Percentiles rank a stretch among this genome's conserved stretches.
Conservation (phyloP, 2,113 vertebrate genomes). For the Callaeas wilsoni region DNA sequence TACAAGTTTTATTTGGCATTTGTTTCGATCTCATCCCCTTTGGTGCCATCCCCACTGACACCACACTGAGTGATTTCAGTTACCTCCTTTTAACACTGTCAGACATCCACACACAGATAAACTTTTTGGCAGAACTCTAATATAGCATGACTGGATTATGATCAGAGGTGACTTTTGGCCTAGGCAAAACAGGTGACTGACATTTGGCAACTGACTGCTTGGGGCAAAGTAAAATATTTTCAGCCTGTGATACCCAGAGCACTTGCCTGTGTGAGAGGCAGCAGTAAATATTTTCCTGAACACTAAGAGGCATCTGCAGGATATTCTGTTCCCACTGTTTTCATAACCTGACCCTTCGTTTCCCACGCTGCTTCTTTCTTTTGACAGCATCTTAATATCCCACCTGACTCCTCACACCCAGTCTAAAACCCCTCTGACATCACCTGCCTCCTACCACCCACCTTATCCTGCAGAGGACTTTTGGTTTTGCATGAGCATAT, state of each 20-base stretch:
- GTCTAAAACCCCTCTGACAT: background rate
- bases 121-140: background rate
- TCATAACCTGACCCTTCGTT: background rate
- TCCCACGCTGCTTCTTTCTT: background rate
- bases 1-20: background rate
- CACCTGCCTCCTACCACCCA: background rate
- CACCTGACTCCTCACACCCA: background rate
- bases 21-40: background rate
- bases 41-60: background rate
- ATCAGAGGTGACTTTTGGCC: background rate
- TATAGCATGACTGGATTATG: background rate
- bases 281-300: background rate
- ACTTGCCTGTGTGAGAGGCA: background rate
- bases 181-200: background rate
- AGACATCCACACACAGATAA: background rate
- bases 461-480: background rate
- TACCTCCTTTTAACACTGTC: background rate
- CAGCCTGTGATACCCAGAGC: background rate
- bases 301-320: background rate
- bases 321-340: background rate
- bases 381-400: background rate
- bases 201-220: background rate
- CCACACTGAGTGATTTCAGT: background rate
- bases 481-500: fast-evolving
- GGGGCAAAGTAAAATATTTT: background rate